A percentile compares a stretch with the other conserved stretches of the same genome.
Evolutionary conservation across 2,113 vertebrate species (phyloP).

Genomic region (Prinia subflava): DNA sequence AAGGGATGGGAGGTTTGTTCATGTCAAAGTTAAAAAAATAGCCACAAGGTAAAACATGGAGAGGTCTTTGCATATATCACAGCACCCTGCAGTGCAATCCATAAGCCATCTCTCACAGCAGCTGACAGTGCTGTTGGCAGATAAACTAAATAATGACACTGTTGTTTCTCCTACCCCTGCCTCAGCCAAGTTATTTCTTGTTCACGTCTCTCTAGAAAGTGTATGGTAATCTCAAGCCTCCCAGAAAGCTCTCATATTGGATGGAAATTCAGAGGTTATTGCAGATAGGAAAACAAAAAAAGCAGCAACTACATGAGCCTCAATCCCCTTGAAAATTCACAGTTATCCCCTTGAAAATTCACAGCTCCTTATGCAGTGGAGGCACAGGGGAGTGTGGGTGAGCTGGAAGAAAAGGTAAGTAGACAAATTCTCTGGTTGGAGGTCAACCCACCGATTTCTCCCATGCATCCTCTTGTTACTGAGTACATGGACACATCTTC

Average conservation of each 20-base stretch:
- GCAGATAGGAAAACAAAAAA: background rate
- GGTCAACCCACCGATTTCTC: background rate
- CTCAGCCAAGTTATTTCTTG: background rate
- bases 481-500: background rate
- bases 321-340: background rate
- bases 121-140: background rate
- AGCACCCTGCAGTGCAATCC: background rate
- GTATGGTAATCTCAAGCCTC: background rate
- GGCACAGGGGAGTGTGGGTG: background rate
- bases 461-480: background rate
- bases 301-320: background rate
- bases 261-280: background rate
- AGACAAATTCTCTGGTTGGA: background rate
- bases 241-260: background rate
- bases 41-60: background rate
- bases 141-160: background rate
- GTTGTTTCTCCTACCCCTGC: background rate
- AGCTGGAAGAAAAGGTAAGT: background rate
- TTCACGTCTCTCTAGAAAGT: background rate
- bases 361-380: background rate
- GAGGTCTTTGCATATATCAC: background rate
- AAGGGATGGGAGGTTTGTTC: background rate
- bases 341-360: background rate
- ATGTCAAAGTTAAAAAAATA: background rate
- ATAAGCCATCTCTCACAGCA: background rate